Percentiles rank a stretch among this genome's conserved stretches.
Evolutionary conservation across 2,797 vertebrate genomes (phyloP).

Genomic region (Mycteria americana): DNA sequence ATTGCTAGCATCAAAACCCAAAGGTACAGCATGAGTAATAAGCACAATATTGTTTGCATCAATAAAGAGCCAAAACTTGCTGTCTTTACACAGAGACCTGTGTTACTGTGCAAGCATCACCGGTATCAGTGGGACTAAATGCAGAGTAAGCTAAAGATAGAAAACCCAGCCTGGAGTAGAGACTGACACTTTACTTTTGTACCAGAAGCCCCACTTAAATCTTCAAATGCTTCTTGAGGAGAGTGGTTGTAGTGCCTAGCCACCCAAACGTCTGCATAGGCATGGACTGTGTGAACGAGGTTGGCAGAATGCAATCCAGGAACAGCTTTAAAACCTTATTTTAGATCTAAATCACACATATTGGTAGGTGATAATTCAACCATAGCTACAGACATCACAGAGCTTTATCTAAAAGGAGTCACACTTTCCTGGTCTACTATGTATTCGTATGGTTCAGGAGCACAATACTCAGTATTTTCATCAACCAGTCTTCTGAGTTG

Average conservation of each 20-base stretch:
- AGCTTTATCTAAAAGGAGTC: background rate
- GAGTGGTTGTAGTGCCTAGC: background rate
- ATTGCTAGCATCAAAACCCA: background rate
- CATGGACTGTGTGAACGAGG: background rate
- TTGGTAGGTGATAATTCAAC: background rate
- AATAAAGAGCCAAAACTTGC: background rate
- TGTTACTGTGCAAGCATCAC: background rate
- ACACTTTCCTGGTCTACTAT: slow-evolving; percentile 82
- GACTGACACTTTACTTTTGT: background rate
- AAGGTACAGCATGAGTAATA: background rate
- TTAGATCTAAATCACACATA: background rate
- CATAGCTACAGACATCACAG: background rate
- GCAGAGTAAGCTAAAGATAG: background rate
- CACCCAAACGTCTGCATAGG: background rate
- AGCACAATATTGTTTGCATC: background rate
- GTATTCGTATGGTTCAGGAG: slow-evolving; percentile 73
- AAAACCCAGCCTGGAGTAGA: background rate
- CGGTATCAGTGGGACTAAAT: background rate
- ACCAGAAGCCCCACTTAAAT: background rate
- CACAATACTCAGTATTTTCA: slow-evolving; percentile 72
- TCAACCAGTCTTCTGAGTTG: slow-evolving; percentile 77
- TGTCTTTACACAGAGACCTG: background rate
- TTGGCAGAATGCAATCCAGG: background rate
- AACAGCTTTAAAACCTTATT: background rate
- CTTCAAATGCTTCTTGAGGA: background rate